These are phyloP conservation scores for Rostratula benghalensis DNA, from an alignment of 2,113 vertebrate genomes.

Conservation along the genomic window DNA sequence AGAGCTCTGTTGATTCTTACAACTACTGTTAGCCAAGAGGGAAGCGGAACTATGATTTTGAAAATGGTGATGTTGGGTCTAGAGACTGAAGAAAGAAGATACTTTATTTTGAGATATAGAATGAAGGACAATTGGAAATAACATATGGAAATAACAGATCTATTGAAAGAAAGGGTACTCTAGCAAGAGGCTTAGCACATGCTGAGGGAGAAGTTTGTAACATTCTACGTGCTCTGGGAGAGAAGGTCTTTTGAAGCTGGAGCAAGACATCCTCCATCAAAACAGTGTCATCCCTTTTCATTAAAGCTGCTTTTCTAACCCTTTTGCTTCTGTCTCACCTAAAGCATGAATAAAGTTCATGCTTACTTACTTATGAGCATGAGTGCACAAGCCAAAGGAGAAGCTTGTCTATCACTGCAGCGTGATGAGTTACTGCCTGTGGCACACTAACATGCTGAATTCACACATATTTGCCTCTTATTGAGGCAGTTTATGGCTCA, in stretches of 20 bases:
- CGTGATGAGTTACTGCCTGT: background rate
- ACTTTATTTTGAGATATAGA: background rate
- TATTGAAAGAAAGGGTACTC: background rate
- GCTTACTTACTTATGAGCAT: background rate
- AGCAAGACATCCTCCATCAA: background rate
- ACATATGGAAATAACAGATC: background rate
- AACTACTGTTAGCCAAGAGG: background rate
- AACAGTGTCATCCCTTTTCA: background rate
- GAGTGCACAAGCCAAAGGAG: background rate
- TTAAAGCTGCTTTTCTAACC: conserved; percentile 1
- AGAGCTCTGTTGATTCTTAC: background rate
- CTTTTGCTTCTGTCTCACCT: conserved; percentile 5
- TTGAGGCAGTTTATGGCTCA: background rate
- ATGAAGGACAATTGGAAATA: background rate
- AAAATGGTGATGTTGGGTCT: background rate
- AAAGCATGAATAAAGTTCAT: background rate
- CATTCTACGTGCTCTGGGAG: background rate
- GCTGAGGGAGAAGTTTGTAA: background rate
- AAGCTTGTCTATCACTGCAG: background rate
- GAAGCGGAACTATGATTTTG: background rate
- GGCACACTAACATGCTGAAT: background rate
- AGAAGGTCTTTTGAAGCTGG: background rate
- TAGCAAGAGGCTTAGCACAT: background rate
- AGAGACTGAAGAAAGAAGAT: background rate
- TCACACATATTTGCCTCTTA: background rate